These are phyloP conservation scores for Dicyrtoma fusca DNA, from an alignment of 2,888 invertebrate genomes.

Conservation along the genomic window DNA sequence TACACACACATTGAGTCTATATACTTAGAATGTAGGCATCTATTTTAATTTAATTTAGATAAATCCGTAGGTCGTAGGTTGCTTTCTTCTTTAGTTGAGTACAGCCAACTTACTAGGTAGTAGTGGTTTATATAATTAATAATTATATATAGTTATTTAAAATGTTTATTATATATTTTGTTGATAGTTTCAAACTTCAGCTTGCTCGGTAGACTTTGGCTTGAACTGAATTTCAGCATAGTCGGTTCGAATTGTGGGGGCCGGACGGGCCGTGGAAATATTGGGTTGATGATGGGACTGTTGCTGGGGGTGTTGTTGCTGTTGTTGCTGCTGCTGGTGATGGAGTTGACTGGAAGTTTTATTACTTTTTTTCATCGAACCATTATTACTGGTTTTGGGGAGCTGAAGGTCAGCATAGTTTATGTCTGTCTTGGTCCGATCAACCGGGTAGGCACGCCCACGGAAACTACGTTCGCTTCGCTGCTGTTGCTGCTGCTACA, in stretches of 20 bases:
- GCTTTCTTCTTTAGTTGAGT: too few species aligned
- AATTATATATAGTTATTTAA: background rate
- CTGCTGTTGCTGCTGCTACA: conserved; percentile 45
- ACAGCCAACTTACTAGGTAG: too few species aligned
- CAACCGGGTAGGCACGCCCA: conserved; percentile 52
- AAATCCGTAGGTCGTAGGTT: too few species aligned
- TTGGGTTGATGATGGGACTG: conserved; percentile 40
- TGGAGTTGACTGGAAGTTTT: conserved; percentile 44
- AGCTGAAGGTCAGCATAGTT: conserved; percentile 60
- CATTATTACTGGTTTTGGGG: conserved; percentile 59
- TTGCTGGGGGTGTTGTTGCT: conserved; percentile 43
- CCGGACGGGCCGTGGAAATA: conserved; percentile 17
- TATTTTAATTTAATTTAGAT: too few species aligned
- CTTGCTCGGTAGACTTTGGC: conserved; percentile 56
- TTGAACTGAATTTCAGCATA: conserved; percentile 56
- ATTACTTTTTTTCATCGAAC: conserved; percentile 58
- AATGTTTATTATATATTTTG: background rate
- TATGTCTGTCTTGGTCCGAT: conserved; percentile 56
- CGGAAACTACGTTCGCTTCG: conserved; percentile 56
- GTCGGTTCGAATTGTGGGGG: conserved; percentile 48
- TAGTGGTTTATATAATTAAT: background rate
- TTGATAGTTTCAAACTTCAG: conserved; percentile 52
- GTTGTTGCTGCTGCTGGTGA: conserved; percentile 39
- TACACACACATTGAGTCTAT: too few species aligned
- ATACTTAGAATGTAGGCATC: too few species aligned